A percentile compares a stretch with the other conserved stretches of the same genome.
Evolutionary conservation across 2,113 vertebrate genomes (phyloP).

Genomic region (Notothenia coriiceps): DNA sequence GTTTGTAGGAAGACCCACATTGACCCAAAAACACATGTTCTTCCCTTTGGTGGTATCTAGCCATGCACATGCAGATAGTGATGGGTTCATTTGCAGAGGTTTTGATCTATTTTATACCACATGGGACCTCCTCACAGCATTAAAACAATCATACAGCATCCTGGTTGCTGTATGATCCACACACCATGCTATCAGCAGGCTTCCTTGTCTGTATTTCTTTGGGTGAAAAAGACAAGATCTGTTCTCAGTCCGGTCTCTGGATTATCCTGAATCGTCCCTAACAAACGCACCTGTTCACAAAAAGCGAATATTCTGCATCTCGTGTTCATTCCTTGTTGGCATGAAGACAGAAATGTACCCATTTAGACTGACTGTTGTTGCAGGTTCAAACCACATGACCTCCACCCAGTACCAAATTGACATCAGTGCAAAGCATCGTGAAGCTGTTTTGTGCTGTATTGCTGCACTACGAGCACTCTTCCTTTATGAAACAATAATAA

Average conservation of each 20-base stretch:
- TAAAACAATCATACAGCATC: not conserved
- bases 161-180: not conserved
- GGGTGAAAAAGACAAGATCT: not conserved
- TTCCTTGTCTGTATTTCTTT: not conserved
- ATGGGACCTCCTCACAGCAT: not conserved
- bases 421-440: not conserved
- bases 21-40: no score
- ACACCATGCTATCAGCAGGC: not conserved
- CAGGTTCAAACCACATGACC: not conserved
- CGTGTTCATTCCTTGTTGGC: not conserved
- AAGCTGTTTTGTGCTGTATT: not conserved
- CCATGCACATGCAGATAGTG: not conserved
- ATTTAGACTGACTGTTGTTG: not conserved
- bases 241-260: not conserved
- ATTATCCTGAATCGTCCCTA: not conserved
- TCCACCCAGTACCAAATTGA: not conserved
- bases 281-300: not conserved
- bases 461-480: not conserved
- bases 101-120: not conserved
- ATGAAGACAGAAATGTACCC: not conserved
- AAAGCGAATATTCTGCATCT: not conserved
- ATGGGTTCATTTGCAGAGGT: not conserved
- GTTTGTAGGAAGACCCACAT: no score
- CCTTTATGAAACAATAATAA: conserved; percentile 13
- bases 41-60: not conserved